Conservation (phyloP, 2,797 vertebrate species). For the Graptemys geographica region DNA sequence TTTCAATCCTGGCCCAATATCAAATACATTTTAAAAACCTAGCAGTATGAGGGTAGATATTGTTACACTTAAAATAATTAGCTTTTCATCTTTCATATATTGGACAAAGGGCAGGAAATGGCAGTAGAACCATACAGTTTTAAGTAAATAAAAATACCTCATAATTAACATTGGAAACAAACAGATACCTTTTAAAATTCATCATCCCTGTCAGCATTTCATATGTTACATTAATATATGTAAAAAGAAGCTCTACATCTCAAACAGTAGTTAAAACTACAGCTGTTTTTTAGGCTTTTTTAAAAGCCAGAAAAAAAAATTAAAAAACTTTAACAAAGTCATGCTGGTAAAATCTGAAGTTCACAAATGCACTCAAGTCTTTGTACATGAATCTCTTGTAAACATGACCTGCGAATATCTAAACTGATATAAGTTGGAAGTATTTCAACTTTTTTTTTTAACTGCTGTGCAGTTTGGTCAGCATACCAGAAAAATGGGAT, state of each 20-base stretch:
- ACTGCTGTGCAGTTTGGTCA: not conserved
- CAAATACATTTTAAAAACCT: not conserved
- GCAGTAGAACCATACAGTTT: not conserved
- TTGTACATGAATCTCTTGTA: not conserved
- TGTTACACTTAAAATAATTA: not conserved
- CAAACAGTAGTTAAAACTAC: not conserved
- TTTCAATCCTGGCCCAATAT: not conserved
- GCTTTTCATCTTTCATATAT: not conserved
- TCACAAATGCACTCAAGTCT: not conserved
- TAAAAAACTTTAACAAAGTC: not conserved
- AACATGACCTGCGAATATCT: not conserved
- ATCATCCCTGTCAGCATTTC: not conserved
- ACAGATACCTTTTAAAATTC: rapidly evolving
- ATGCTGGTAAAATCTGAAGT: not conserved
- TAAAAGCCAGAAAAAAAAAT: not conserved
- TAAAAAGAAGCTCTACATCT: not conserved
- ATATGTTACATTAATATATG: not conserved
- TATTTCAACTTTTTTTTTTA: not conserved
- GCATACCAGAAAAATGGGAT: not conserved
- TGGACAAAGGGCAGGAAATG: not conserved
- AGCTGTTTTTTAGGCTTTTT: not conserved
- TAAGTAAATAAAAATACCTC: not conserved
- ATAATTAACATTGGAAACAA: not conserved
- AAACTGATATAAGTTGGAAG: not conserved
- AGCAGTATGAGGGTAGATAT: not conserved